Evolutionary conservation across 2,797 vertebrate genomes (phyloP), one percentile per base, ranked within the genome.

Genomic region (Pantherophis vulpinus): DNA sequence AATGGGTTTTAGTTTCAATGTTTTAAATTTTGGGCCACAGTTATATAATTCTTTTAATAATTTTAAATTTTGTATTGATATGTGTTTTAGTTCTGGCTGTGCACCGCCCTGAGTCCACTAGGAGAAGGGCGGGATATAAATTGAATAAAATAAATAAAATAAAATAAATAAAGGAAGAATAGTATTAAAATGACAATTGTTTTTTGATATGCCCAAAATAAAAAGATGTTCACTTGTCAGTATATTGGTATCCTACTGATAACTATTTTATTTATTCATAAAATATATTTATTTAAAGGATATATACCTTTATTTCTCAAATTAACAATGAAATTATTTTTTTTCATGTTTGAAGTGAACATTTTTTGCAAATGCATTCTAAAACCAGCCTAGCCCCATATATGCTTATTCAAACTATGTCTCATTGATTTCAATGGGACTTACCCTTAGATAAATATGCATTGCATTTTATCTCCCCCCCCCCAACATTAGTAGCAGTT

Each of bases 181-280:
- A 86, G 10, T 86, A 91, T 91, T 91, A 66, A 63, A 89, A 92
- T 56, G 32, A n/a, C 9, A 88, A 87, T 79, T 47, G 32, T 42
- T 59, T 89, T 32, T 74, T 74, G 16, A 18, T 23, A 20, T 79
- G 8, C 3, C 8, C 18, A 79, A 79, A 79, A 88, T 51, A 88
- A 94, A 55, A 86, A 88, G 51, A 86, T 83, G 58, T 47, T 89
- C 86, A 86, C 63, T 59, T 54, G 54, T 91, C 51, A 54, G 32
- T 92, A 59, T 90, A 89, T 27, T 92, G 91, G n/a, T 87, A 92
- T 92, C n/a, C 59, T 32, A 86, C 9, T 32, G 37, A 94, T 94
- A 59, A 88, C 91, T 89, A 92, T 79, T 79, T 79, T 79, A 79
- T 79, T 79, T 79, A 79, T 42, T 79, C 47, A 86, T 23, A 37